A percentile compares a stretch with the other conserved stretches of the same genome.
phyloP scores from a whole-genome alignment of 2,797 vertebrate species.

The Neomorphus geoffroyi region DNA sequence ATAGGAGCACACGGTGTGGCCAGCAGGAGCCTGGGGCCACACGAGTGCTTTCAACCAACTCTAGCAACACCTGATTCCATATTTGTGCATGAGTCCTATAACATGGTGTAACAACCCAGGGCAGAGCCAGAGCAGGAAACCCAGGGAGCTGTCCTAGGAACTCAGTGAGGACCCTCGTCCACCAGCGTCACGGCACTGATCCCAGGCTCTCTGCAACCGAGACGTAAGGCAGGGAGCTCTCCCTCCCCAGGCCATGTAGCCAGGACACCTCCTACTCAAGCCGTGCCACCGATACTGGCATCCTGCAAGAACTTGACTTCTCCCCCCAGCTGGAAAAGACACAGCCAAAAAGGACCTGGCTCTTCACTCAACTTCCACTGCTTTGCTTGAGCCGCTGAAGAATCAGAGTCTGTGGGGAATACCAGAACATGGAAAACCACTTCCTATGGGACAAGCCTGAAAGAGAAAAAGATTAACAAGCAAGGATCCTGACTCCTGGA shows the following conservation, averaged over 20 bases:
- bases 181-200: neutral
- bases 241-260: neutral
- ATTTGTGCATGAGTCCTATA: neutral
- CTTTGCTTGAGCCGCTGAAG: neutral
- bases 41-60: neutral
- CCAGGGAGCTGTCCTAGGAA: neutral
- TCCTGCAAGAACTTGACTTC: neutral
- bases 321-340: neutral
- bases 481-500: neutral
- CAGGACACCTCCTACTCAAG: neutral
- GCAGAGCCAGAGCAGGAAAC: neutral
- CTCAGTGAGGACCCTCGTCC: slow-evolving; percentile 38
- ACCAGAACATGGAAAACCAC: neutral
- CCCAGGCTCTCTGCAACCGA: neutral
- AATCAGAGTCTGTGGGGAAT: neutral
- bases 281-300: neutral
- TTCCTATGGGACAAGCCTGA: neutral
- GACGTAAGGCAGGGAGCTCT: neutral
- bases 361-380: neutral
- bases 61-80: neutral
- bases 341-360: neutral
- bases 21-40: neutral
- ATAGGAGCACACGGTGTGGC: neutral
- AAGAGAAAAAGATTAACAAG: neutral
- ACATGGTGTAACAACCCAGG: slow-evolving; percentile 7